Percentiles rank a stretch among this genome's conserved stretches.
These are phyloP conservation scores for Capitella teleta DNA, from an alignment of 1,140 invertebrate species.

Conservation along the genomic window DNA sequence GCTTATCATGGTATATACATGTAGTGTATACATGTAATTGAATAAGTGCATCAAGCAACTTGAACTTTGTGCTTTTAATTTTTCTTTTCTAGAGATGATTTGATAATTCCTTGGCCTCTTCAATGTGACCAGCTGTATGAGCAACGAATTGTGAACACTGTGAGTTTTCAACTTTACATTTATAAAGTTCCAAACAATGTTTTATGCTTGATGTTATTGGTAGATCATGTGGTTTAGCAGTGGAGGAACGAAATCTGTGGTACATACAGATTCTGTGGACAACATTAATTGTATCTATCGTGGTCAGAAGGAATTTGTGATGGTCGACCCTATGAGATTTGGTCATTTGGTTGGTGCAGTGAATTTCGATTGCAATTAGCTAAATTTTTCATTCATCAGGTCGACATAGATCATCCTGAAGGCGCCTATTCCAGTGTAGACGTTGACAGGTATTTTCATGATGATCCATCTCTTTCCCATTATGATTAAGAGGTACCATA, in stretches of 20 bases:
- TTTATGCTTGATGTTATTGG: background rate
- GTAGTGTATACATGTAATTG: too few species aligned
- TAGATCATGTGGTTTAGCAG: constrained; percentile 38
- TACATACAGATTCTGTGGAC: constrained; percentile 37
- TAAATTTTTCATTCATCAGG: constrained; percentile 16
- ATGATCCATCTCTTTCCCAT: too few species aligned
- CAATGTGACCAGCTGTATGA: constrained; percentile 29
- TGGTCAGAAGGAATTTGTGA: constrained; percentile 32
- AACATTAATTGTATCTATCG: constrained; percentile 38
- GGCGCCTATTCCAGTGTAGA: constrained; percentile 32
- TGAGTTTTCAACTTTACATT: constrained; percentile 17
- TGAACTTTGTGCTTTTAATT: constrained; percentile 6
- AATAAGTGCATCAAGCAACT: background rate
- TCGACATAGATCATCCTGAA: constrained; percentile 24
- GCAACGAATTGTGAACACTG: constrained; percentile 19
- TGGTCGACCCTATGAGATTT: constrained; percentile 33
- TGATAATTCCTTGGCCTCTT: constrained; percentile 23
- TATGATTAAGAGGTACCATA: too few species aligned
- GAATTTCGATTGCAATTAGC: background rate
- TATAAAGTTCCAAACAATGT: constrained; percentile 17
- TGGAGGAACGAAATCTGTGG: constrained; percentile 38
- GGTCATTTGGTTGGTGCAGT: constrained; percentile 1
- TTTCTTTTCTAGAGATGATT: constrained; percentile 21
- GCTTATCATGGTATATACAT: too few species aligned
- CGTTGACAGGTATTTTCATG: constrained; percentile 33